phyloP scores from a whole-genome alignment of 2,113 vertebrate species.

The Eubucco bourcierii region DNA sequence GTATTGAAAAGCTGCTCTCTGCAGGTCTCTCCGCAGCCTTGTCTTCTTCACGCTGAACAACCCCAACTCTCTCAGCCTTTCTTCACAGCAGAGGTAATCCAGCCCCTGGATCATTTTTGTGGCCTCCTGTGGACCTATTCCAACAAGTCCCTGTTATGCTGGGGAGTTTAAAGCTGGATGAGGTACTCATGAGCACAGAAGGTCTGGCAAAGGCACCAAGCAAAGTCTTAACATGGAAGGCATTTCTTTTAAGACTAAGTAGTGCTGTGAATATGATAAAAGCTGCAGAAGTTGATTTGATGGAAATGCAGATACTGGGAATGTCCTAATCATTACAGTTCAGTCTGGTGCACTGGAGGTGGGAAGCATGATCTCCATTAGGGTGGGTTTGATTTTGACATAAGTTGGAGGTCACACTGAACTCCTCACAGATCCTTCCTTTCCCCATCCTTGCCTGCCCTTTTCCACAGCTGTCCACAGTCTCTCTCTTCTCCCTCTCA shows the following conservation, averaged over 20 bases:
- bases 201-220: not conserved
- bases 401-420: not conserved
- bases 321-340: not conserved
- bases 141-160: no score
- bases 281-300: not conserved
- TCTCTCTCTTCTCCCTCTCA: not conserved
- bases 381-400: not conserved
- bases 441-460: not conserved
- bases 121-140: no score
- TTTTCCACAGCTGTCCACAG: not conserved
- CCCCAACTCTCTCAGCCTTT: no score
- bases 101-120: no score
- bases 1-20: no score
- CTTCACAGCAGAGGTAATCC: no score
- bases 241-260: not conserved
- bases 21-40: no score
- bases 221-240: not conserved
- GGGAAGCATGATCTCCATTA: not conserved
- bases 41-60: no score
- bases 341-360: rapidly evolving
- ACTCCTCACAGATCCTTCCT: not conserved
- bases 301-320: not conserved
- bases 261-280: not conserved
- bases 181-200: not conserved
- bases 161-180: no score